A percentile compares a stretch with the other conserved stretches of the same genome.
phyloP scores from a whole-genome alignment of 1,140 invertebrate genomes.

The Idris sp. region DNA sequence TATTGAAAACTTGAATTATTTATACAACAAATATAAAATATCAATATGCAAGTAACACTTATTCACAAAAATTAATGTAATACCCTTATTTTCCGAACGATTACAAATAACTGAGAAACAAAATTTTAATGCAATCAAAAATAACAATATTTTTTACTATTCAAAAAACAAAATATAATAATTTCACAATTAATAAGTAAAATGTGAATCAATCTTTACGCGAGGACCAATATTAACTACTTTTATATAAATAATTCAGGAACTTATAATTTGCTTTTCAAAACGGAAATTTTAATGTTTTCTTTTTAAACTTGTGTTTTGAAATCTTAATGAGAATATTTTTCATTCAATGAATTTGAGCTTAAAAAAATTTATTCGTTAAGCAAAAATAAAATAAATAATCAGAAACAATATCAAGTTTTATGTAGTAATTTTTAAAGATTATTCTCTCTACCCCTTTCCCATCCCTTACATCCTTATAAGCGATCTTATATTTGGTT shows the following conservation, averaged over 20 bases:
- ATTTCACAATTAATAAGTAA: constrained; percentile 7
- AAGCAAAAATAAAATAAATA: too few species aligned
- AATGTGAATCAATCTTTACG: constrained; percentile 6
- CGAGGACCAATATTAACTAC: not conserved
- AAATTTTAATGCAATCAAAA: not conserved
- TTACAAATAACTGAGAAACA: constrained; percentile 13
- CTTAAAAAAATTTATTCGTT: too few species aligned
- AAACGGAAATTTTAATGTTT: too few species aligned
- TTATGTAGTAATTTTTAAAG: constrained; percentile 9
- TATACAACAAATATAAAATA: constrained; percentile 27
- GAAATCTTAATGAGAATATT: too few species aligned
- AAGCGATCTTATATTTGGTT: constrained; percentile 70
- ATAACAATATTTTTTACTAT: constrained; percentile 3
- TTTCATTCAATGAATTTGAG: too few species aligned
- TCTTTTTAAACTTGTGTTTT: too few species aligned
- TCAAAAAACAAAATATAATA: constrained; percentile 19
- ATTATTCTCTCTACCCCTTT: constrained; percentile 22
- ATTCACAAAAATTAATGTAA: constrained; percentile 30
- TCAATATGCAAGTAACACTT: constrained; percentile 16
- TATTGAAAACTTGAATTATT: constrained; percentile 8
- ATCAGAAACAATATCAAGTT: not conserved
- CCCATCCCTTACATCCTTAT: constrained; percentile 42
- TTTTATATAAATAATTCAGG: too few species aligned
- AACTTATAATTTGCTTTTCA: too few species aligned
- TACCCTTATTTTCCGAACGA: constrained; percentile 20